phyloP scores from a whole-genome alignment of 37 sponge, comb jelly and placozoan genomes.

The Geodia barretti region DNA sequence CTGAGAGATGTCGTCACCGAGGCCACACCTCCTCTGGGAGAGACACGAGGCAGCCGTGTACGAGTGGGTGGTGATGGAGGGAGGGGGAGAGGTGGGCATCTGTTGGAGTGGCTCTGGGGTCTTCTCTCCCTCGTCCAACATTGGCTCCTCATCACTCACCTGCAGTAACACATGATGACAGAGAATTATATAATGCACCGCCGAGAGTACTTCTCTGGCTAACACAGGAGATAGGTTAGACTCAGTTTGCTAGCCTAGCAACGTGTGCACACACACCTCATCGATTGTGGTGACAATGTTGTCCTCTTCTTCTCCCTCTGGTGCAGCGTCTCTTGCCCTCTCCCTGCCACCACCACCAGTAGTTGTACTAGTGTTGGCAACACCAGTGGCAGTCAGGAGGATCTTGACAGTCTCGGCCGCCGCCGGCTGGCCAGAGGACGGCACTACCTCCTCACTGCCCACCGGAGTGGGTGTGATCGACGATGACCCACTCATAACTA shows the following conservation, averaged over 20 bases:
- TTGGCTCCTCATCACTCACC: slow-evolving; percentile 3
- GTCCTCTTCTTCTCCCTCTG: slow-evolving; percentile 34
- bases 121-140: slow-evolving; percentile 2
- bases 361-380: neutral
- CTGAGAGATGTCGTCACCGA: slow-evolving; percentile 21
- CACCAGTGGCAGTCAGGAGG: neutral
- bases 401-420: neutral
- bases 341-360: neutral
- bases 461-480: neutral
- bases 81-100: slow-evolving; percentile 2
- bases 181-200: neutral
- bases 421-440: neutral
- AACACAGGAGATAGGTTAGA: too few species aligned
- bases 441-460: neutral
- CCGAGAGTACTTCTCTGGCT: too few species aligned
- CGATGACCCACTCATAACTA: neutral
- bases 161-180: neutral
- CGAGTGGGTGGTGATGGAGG: neutral
- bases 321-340: neutral
- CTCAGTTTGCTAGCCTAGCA: too few species aligned
- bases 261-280: slow-evolving; percentile 43
- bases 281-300: slow-evolving; percentile 43
- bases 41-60: neutral
- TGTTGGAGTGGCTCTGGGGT: neutral
- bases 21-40: slow-evolving; percentile 2